phyloP scores from a whole-genome alignment of 1,140 invertebrate genomes.

The Papilio helenus region DNA sequence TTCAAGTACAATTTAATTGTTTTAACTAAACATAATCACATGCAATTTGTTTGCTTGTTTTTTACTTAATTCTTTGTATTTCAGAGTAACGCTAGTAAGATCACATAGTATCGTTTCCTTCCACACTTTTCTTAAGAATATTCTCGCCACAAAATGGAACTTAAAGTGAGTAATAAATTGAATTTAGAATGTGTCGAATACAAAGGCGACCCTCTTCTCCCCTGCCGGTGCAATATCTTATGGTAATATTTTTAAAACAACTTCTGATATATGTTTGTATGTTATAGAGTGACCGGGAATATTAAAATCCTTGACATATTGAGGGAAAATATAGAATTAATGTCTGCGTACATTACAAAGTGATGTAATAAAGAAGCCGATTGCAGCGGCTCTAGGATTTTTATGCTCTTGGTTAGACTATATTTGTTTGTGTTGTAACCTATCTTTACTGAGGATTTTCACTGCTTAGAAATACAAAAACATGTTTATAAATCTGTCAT shows the following conservation, averaged over 20 bases:
- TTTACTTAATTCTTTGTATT: not conserved
- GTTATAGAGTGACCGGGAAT: no score
- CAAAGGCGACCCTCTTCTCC: conserved; percentile 35
- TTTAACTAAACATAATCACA: not conserved
- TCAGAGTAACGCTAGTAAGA: not conserved
- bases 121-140: conserved; percentile 7
- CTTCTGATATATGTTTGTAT: not conserved
- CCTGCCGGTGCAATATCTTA: conserved; percentile 14
- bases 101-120: not conserved
- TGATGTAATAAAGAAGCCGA: no score
- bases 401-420: not conserved
- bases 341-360: no score
- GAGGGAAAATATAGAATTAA: no score
- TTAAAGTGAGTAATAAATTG: conserved; percentile 39
- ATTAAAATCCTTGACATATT: no score
- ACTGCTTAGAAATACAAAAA: no score
- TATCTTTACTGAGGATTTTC: not conserved
- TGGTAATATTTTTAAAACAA: conserved; percentile 30
- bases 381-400: no score
- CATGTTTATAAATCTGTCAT: no score
- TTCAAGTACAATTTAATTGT: not conserved
- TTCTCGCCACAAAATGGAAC: conserved; percentile 26
- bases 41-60: not conserved
- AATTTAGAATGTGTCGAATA: conserved; percentile 41
- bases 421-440: not conserved